Evolutionary conservation across 2,888 invertebrate species (phyloP), one percentile per base, ranked within the genome.

Genomic region (Eupithecia tripunctaria): DNA sequence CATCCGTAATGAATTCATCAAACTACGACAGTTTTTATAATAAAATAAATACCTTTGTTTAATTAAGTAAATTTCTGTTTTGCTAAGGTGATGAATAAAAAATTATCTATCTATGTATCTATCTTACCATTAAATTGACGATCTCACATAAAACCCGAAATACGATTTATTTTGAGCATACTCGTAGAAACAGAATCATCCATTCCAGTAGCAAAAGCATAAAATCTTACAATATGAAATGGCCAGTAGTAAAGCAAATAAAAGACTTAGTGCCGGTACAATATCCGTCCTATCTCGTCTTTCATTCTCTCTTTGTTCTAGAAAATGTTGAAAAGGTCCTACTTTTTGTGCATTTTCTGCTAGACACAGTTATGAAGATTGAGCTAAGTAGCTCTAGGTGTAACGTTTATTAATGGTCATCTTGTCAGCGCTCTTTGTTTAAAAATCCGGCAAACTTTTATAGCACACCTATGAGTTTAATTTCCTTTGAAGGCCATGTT

Each of bases 241-340:
- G 27, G 27, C 73, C 56, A 67, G 21, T 21, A 64, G 43, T 68
- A 36, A 70, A 68, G 65, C 70, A 67, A 71, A 71, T 68, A 71
- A 71, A 68, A 27, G 18, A 36, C 36, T 43, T 65, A 62, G 66
- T 62, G 60, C 70, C 76, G 75, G 76, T 78, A 80, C 81, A 81
- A 80, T 81, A 81, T 80, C 80, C 81, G 81, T 56, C 60, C 56
- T 68, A 64, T 70, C 65, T 71, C 68, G 63, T 47, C 70, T 59
- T 73, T 67, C 63, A n/a, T 73, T 67, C 62, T 70, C 72, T 69
- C 71, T 81, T 79, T 80, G 76, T 81, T 78, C 76, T 74, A 64
- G 69, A 72, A 78, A 76, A 76, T 73, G 59, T 68, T 60, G 69
- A 70, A 60, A 60, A 60, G 27, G 12, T 60, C 4, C n/a, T 14